A percentile compares a stretch with the other conserved stretches of the same genome.
Evolutionary conservation across 2,888 invertebrate species (phyloP).

Genomic region (Tubulanus polymorphus): DNA sequence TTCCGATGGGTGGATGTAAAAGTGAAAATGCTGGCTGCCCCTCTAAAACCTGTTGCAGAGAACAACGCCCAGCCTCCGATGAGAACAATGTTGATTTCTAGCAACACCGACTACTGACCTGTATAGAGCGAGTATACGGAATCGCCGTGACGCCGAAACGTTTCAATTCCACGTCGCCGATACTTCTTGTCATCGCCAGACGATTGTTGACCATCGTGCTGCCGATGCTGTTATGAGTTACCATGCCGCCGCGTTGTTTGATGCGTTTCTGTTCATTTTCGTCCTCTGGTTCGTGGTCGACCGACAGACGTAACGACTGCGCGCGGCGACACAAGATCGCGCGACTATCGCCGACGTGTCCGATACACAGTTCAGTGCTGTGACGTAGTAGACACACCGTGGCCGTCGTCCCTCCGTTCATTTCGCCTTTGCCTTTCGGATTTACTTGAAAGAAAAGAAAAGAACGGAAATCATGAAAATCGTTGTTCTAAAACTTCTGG

Average conservation of each 20-base stretch:
- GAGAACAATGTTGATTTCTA: too few relatives aligned
- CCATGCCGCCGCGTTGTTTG: constrained; percentile 50
- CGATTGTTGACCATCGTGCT: constrained; percentile 54
- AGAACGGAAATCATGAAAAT: not conserved
- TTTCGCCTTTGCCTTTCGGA: too few relatives aligned
- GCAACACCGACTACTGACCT: constrained; percentile 49
- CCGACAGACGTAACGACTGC: constrained; percentile 52
- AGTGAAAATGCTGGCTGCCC: too few relatives aligned
- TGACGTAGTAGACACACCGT: constrained; percentile 57
- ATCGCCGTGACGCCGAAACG: constrained; percentile 55
- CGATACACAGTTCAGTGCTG: constrained; percentile 55
- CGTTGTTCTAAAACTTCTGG: too few relatives aligned
- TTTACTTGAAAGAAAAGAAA: too few relatives aligned
- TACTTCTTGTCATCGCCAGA: constrained; percentile 57
- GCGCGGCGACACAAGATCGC: constrained; percentile 57
- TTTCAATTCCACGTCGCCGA: constrained; percentile 58
- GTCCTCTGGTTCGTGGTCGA: constrained; percentile 55
- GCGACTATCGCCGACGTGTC: constrained; percentile 57
- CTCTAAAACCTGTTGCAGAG: too few relatives aligned
- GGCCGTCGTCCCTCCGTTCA: constrained; percentile 56
- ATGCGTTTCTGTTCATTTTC: constrained; percentile 54
- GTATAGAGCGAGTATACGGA: constrained; percentile 50
- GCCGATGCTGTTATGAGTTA: constrained; percentile 53
- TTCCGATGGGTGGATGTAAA: too few relatives aligned
- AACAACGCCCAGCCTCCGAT: too few relatives aligned